Evolutionary conservation across 2,797 vertebrate genomes (phyloP).

Genomic region (Cirrhinus mrigala): DNA sequence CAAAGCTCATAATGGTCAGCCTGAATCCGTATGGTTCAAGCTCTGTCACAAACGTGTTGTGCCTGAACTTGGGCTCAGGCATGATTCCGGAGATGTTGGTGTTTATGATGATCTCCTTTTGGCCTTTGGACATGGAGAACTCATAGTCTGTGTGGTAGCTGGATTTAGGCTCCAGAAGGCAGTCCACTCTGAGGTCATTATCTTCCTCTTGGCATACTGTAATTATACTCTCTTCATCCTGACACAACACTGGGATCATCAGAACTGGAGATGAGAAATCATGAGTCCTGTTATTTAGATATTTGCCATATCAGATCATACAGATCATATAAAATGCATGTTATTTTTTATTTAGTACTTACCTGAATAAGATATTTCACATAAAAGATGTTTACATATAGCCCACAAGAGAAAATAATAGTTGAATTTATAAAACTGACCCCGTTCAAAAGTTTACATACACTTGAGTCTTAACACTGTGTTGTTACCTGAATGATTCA

Average conservation of each 20-base stretch:
- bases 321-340: too few species aligned
- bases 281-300: background rate
- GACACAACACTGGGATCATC: constrained; percentile 61
- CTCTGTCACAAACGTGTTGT: constrained; percentile 68
- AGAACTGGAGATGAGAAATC: constrained; percentile 45
- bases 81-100: constrained; percentile 77
- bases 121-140: constrained; percentile 77
- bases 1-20: constrained; percentile 70
- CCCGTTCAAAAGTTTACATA: too few species aligned
- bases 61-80: constrained; percentile 67
- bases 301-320: too few species aligned
- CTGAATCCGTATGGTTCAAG: constrained; percentile 72
- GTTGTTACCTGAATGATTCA: too few species aligned
- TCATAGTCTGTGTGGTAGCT: constrained; percentile 73
- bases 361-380: too few species aligned
- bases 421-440: too few species aligned
- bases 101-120: constrained; percentile 74
- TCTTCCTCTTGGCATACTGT: constrained; percentile 77
- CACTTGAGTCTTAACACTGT: too few species aligned
- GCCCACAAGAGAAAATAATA: too few species aligned
- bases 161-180: constrained; percentile 62
- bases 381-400: too few species aligned
- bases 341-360: too few species aligned
- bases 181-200: constrained; percentile 77
- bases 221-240: constrained; percentile 58